Evolutionary conservation across 2,888 invertebrate species (phyloP).

Genomic region (Coleophora flavipennella): DNA sequence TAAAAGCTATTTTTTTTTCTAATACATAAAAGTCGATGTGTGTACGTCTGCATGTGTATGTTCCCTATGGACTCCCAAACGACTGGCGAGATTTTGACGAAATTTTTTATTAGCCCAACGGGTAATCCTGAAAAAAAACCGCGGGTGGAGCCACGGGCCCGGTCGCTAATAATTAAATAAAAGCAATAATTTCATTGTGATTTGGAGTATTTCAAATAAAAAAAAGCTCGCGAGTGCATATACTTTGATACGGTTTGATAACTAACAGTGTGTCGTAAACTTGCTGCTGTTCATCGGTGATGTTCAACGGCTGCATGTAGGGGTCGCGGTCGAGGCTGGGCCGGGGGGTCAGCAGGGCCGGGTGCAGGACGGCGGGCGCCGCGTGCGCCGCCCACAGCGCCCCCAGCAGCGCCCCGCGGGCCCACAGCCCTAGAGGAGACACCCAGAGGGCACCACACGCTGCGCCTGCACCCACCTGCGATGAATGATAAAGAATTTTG

Average conservation of each 20-base stretch:
- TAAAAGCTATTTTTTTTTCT: too few relatives aligned
- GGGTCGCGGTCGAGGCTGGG: slow-evolving; percentile 44
- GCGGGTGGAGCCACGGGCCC: too few relatives aligned
- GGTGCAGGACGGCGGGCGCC: slow-evolving; percentile 36
- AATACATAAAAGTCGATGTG: too few relatives aligned
- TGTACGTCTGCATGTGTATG: too few relatives aligned
- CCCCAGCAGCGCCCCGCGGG: slow-evolving; percentile 35
- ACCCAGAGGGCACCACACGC: slow-evolving; percentile 55
- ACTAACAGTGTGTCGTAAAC: slow-evolving; percentile 36
- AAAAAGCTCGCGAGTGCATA: too few relatives aligned
- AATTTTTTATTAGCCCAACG: too few relatives aligned
- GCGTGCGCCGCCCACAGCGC: slow-evolving; percentile 37
- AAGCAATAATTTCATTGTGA: too few relatives aligned
- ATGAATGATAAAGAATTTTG: background rate
- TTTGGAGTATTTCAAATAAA: too few relatives aligned
- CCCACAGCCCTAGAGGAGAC: slow-evolving; percentile 41
- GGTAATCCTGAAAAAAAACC: too few relatives aligned
- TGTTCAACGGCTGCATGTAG: slow-evolving; percentile 36
- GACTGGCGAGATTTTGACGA: too few relatives aligned
- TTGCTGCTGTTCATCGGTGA: slow-evolving; percentile 32
- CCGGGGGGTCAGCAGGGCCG: slow-evolving; percentile 36
- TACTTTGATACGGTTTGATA: background rate
- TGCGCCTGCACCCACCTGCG: slow-evolving; percentile 49
- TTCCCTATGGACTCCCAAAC: too few relatives aligned
- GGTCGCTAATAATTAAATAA: too few relatives aligned